These are phyloP conservation scores for Amphimallon solstitiale DNA, from an alignment of 2,888 invertebrate species.

Conservation along the genomic window DNA sequence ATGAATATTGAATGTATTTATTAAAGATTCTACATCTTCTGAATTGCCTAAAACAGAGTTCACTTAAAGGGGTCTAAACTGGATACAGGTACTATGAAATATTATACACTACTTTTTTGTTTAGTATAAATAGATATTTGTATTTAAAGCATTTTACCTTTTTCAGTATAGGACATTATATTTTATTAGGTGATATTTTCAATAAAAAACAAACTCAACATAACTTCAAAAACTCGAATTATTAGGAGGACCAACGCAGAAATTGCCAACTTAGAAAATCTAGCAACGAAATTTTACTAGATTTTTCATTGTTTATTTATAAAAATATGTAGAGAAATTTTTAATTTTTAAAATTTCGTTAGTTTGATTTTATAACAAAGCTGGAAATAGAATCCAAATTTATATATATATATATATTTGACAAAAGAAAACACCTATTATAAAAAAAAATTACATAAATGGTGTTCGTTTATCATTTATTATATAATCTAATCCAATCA, in stretches of 20 bases:
- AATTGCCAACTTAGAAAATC: conserved; percentile 45
- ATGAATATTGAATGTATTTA: conserved; percentile 54
- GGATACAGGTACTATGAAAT: background rate
- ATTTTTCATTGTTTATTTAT: too few species aligned
- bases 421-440: too few species aligned
- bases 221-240: conserved; percentile 58
- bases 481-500: too few species aligned
- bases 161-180: conserved; percentile 53
- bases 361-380: too few species aligned
- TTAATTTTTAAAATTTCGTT: too few species aligned
- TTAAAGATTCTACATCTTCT: conserved; percentile 53
- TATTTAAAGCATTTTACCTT: conserved; percentile 47
- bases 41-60: conserved; percentile 48
- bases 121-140: conserved; percentile 7
- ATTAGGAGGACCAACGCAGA: conserved; percentile 33
- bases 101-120: background rate
- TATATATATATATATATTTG: too few species aligned
- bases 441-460: too few species aligned
- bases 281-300: conserved; percentile 46
- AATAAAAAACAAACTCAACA: conserved; percentile 49
- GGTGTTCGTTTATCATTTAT: too few species aligned
- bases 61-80: background rate
- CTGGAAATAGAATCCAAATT: too few species aligned
- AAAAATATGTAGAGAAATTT: too few species aligned
- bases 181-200: conserved; percentile 42